Conservation (phyloP, 2,888 invertebrate species). For the Lepidocyrtinus sp. region DNA sequence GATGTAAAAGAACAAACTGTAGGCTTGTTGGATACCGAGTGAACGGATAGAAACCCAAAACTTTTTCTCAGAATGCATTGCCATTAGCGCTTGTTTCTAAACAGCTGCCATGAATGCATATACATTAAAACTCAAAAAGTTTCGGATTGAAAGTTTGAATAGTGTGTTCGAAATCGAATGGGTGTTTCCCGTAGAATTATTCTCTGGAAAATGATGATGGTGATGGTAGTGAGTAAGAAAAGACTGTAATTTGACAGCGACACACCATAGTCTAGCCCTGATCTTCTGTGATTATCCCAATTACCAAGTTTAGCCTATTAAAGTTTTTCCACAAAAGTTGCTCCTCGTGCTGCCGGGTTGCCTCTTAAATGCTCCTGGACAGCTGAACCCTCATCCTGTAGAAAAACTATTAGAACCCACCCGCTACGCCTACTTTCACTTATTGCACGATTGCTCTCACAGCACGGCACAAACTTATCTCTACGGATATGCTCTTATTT, state of each 20-base stretch:
- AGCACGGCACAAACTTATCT: background rate
- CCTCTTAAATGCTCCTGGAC: background rate
- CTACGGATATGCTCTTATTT: background rate
- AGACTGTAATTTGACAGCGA: slow-evolving; percentile 42
- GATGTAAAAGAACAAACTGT: background rate
- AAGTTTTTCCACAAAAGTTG: slow-evolving; percentile 24
- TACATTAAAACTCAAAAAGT: background rate
- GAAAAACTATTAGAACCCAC: background rate
- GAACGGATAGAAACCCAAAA: background rate
- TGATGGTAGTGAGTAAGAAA: background rate
- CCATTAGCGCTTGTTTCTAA: background rate
- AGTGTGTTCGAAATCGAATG: background rate
- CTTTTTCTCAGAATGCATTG: background rate
- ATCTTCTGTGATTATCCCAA: slow-evolving; percentile 57
- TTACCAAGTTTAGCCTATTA: slow-evolving; percentile 50
- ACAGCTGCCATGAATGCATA: background rate
- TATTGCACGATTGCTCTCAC: background rate
- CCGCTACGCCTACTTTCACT: background rate
- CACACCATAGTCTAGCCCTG: slow-evolving; percentile 36
- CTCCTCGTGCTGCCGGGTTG: background rate
- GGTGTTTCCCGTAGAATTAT: background rate
- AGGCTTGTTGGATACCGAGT: background rate
- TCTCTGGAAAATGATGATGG: background rate
- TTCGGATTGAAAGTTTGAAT: background rate
- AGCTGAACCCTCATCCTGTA: background rate